phyloP scores from a whole-genome alignment of 2,888 invertebrate species.

The Opisthograptis luteolata region DNA sequence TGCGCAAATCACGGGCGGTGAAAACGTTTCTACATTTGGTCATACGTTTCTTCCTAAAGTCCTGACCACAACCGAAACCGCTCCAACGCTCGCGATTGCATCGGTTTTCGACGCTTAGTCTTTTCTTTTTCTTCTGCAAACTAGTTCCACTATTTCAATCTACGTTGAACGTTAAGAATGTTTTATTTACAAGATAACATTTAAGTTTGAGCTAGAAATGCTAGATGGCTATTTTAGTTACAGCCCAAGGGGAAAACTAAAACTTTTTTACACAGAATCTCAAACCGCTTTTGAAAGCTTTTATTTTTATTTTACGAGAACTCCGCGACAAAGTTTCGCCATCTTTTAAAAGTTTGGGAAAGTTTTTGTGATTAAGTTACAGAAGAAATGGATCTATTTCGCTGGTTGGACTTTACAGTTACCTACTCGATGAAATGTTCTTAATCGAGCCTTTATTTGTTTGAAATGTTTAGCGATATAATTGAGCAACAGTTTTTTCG shows the following conservation, averaged over 20 bases:
- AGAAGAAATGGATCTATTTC: constrained; percentile 55
- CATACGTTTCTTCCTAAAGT: no score
- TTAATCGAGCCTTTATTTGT: constrained; percentile 7
- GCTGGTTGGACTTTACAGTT: constrained; percentile 39
- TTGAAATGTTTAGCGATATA: constrained; percentile 1
- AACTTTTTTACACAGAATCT: constrained; percentile 36
- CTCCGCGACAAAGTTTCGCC: constrained; percentile 45
- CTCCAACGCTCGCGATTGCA: no score
- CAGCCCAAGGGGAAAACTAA: constrained; percentile 21
- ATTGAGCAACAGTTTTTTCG: no score
- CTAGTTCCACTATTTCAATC: constrained; percentile 4
- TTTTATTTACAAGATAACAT: constrained; percentile 15
- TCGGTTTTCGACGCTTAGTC: no score
- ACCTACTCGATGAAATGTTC: constrained; percentile 18
- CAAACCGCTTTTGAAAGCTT: constrained; percentile 44
- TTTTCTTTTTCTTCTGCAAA: no score
- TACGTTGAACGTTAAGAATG: constrained; percentile 3
- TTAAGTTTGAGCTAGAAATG: constrained; percentile 20
- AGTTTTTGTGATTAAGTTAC: constrained; percentile 56
- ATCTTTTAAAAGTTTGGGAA: constrained; percentile 50
- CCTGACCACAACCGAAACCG: no score
- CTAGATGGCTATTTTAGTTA: constrained; percentile 29
- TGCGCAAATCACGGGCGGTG: no score
- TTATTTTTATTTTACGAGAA: constrained; percentile 57
- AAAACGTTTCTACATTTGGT: no score